Conservation (phyloP, 1,140 invertebrate genomes). For the Drosophila tani region DNA sequence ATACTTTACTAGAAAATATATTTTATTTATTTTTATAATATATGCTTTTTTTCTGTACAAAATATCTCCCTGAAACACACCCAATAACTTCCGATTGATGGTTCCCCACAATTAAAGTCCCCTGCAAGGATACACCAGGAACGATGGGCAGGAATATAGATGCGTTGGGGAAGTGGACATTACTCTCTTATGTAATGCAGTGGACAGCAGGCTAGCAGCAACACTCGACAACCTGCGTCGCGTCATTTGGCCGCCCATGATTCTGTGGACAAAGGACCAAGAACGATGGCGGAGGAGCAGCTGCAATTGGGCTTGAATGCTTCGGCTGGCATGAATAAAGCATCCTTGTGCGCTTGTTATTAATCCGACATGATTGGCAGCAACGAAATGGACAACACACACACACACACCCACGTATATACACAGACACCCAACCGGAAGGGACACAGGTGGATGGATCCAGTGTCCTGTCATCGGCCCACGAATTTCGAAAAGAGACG, state of each 20-base stretch:
- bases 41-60: no score
- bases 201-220: conserved; percentile 60
- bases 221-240: conserved; percentile 65
- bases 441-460: conserved; percentile 73
- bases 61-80: neutral
- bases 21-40: neutral
- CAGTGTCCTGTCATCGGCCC: conserved; percentile 67
- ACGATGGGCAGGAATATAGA: neutral
- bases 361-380: conserved; percentile 82
- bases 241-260: conserved; percentile 70
- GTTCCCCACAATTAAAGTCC: conserved; percentile 11
- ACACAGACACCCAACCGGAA: conserved; percentile 14
- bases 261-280: conserved; percentile 36
- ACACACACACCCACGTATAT: conserved; percentile 7
- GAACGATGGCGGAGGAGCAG: conserved; percentile 49
- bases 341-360: conserved; percentile 66
- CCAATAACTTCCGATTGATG: neutral
- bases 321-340: conserved; percentile 74
- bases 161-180: conserved; percentile 1
- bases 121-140: neutral
- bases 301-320: conserved; percentile 75
- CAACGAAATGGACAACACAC: conserved; percentile 70
- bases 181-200: conserved; percentile 65
- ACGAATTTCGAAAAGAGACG: conserved; percentile 68
- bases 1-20: neutral